Percentiles rank a stretch among this genome's conserved stretches.
phyloP scores from a whole-genome alignment of 2,888 invertebrate species.

The Drosophila imparisetae region DNA sequence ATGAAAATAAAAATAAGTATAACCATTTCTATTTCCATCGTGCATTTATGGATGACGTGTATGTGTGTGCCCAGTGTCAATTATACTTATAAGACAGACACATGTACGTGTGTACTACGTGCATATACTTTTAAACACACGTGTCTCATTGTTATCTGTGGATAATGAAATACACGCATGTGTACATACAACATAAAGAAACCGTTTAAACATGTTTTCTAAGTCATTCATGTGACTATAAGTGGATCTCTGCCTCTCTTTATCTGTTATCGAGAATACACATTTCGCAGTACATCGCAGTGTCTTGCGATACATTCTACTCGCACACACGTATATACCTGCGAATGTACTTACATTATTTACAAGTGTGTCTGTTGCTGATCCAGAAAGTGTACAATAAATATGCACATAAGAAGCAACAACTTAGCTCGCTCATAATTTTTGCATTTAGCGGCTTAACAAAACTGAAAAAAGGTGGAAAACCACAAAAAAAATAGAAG shows the following conservation, averaged over 20 bases:
- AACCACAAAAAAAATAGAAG: neutral
- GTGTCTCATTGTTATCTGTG: slow-evolving; percentile 23
- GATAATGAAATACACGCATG: neutral
- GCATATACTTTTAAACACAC: slow-evolving; percentile 17
- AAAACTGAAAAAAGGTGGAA: neutral
- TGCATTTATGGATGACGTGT: slow-evolving; percentile 8
- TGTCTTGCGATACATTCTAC: slow-evolving; percentile 3
- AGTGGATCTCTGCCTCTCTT: neutral
- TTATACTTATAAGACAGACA: neutral
- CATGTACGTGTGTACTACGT: slow-evolving; percentile 1
- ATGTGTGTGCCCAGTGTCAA: slow-evolving; percentile 2
- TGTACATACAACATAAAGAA: neutral
- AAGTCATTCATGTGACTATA: neutral
- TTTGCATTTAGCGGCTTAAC: neutral
- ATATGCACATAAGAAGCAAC: neutral
- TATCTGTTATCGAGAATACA: slow-evolving; percentile 1
- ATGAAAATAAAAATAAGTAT: slow-evolving; percentile 22
- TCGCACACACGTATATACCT: neutral
- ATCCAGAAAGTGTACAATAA: neutral
- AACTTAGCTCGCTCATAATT: neutral
- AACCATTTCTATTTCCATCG: slow-evolving; percentile 6
- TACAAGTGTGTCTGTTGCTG: neutral
- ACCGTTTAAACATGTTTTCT: slow-evolving; percentile 1
- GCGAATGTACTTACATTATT: neutral
- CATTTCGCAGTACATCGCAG: neutral